Base-by-base conservation (phyloP, 1,140 invertebrate species). In the Heliothis virescens region DNA sequence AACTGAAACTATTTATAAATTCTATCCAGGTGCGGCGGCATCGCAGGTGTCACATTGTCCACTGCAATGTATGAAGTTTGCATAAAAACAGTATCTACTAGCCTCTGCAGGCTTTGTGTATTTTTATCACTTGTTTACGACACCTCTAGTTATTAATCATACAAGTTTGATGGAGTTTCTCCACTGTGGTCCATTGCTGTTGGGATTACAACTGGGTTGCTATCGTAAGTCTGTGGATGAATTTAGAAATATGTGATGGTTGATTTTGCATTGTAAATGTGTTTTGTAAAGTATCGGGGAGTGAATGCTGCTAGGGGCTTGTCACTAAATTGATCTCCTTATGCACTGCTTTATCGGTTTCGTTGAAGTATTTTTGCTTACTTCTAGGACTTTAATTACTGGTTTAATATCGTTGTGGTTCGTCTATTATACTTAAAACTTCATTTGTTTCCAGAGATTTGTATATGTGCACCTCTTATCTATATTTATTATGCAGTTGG, bases 41-140 rank as follows among this genome's bases (percentile, higher is more conserved):
- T 81, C 87, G 91, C 91, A 94, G 91, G 90, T 94, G 92, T 91
- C 85, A 85, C 86, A 89, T 92, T 90, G 90, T 91, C 88, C 76
- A 88, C 87, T 89, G 89, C 86, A 88, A 86, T 86, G 87, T 89
- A 88, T 91, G 88, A 91, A 90, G 87, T 92, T 90, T 90, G 89
- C 88, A 94, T 94, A 92, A 94, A 90, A 90, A 92, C 81, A 83
- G 84, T 87, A 86, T 85, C 79, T 74, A 80, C 71, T 67, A 67
- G 79, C 85, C 78, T 80, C 80, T 57, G 60, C 82, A 78, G 60
- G 15, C 74, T 63, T 62, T 48, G 65, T 76, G 65, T 63, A 57
- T 77, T 67, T 81, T 81, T 79, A 63, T 76, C 59, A 62, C 74
- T 76, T 53, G 74, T 76, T 65, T 76, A 76, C 47, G 60, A 34